phyloP scores from a whole-genome alignment of 2,888 invertebrate genomes.

The Scelioninae gen. 1 region DNA sequence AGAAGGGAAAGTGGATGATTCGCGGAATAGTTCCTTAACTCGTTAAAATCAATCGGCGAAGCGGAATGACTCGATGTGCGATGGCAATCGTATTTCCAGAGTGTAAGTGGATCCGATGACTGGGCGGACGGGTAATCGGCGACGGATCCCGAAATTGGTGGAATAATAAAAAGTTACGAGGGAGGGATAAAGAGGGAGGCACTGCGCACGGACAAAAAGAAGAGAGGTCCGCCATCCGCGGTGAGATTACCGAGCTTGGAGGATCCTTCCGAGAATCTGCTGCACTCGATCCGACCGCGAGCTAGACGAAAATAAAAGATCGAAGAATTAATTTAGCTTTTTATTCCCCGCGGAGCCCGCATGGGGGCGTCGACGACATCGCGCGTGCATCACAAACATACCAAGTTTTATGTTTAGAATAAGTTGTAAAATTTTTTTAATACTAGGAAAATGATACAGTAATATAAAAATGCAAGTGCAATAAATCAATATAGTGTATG shows the following conservation, averaged over 20 bases:
- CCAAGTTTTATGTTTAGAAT: constrained; percentile 9
- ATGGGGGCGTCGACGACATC: constrained; percentile 62
- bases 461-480: too few species aligned
- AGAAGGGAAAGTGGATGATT: too few species aligned
- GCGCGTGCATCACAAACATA: constrained; percentile 38
- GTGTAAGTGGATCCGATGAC: constrained; percentile 66
- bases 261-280: constrained; percentile 71
- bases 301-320: constrained; percentile 72
- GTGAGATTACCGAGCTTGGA: constrained; percentile 68
- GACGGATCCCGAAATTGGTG: constrained; percentile 63
- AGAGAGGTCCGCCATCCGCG: constrained; percentile 52
- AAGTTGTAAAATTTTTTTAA: constrained; percentile 15
- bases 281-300: constrained; percentile 65
- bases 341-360: constrained; percentile 65
- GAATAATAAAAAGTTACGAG: constrained; percentile 69
- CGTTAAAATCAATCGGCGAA: constrained; percentile 67
- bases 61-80: constrained; percentile 69
- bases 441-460: too few species aligned
- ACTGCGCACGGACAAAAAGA: constrained; percentile 51
- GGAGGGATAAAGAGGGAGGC: constrained; percentile 63
- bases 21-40: constrained; percentile 57
- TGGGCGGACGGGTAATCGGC: constrained; percentile 60
- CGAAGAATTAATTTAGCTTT: constrained; percentile 72
- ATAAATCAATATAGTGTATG: too few species aligned
- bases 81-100: constrained; percentile 64